Base-by-base conservation (phyloP, 2,113 vertebrate genomes). In the Pedetes capensis region DNA sequence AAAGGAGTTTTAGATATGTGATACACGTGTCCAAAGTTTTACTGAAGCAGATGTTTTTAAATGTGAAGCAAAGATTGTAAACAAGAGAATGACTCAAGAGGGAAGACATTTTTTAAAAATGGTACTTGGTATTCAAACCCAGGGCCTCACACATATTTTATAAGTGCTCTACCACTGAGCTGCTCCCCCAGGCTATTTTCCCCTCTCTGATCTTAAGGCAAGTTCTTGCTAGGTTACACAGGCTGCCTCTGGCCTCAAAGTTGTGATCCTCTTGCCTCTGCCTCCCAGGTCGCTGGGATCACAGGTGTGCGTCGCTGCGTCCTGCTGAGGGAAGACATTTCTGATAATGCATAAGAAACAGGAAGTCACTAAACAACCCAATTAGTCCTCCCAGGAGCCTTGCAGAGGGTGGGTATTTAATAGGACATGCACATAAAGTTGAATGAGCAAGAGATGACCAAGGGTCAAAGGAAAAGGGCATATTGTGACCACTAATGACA, bases 61-160 rank as follows among this genome's bases (percentile, higher is more conserved):
- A 49, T 88, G 64, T 64, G 64, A 95, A 91, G 72, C 91, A 88
- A 82, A 34, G 1, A 37, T 72, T 82, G 23, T 93, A 68, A 89
- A 69, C 34, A 72, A 47, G 79, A 82, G 8, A 82, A 74, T 95
- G 79, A 95, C 55, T 95, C 92, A 94, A 82, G 82, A 94, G 88
- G 64, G 63, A 94, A 88, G 68, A 80, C n/a, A n/a, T n/a, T n/a
- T n/a, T n/a, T n/a, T n/a, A n/a, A n/a, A n/a, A n/a, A n/a, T n/a
- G n/a, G n/a, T n/a, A n/a, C n/a, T n/a, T n/a, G n/a, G n/a, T n/a
- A n/a, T n/a, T n/a, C n/a, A n/a, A n/a, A n/a, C n/a, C n/a, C n/a
- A n/a, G n/a, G n/a, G n/a, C n/a, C n/a, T n/a, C n/a, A n/a, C n/a
- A n/a, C n/a, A n/a, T n/a, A n/a, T n/a, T n/a, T n/a, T n/a, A n/a